A percentile compares a stretch with the other conserved stretches of the same genome.
Conservation (phyloP, 1,140 invertebrate genomes). For the Lepidurus packardi region DNA sequence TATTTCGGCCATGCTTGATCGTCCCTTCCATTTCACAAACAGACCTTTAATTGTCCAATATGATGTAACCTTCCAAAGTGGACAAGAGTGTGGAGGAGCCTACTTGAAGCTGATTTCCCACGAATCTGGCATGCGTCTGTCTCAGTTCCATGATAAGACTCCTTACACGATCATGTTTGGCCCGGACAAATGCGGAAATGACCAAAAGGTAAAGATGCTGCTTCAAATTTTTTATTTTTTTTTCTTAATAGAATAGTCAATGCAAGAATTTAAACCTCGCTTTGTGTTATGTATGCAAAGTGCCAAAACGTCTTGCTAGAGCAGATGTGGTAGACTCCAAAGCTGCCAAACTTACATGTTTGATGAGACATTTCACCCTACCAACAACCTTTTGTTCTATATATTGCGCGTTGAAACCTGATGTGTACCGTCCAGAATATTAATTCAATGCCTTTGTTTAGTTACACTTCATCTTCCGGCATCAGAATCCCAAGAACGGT, state of each 20-base stretch:
- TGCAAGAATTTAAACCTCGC: constrained; percentile 12
- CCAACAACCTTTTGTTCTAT: neutral
- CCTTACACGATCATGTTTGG: constrained; percentile 99
- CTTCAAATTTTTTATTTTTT: neutral
- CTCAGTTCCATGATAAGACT: constrained; percentile 88
- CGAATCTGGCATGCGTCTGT: constrained; percentile 61
- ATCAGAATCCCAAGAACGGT: constrained; percentile 89
- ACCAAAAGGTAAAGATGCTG: constrained; percentile 66
- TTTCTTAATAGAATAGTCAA: neutral
- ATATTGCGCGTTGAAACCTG: constrained; percentile 25
- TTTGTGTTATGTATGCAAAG: constrained; percentile 4
- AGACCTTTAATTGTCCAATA: constrained; percentile 92
- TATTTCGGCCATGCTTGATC: constrained; percentile 72
- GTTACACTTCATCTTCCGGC: constrained; percentile 95
- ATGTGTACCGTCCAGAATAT: constrained; percentile 30
- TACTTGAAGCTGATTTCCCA: constrained; percentile 88
- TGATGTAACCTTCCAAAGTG: constrained; percentile 82
- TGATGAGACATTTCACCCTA: constrained; percentile 21
- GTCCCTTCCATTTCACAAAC: constrained; percentile 76
- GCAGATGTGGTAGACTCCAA: constrained; percentile 13
- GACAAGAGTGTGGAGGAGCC: constrained; percentile 96
- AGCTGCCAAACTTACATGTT: neutral
- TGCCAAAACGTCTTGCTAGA: neutral
- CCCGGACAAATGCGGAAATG: constrained; percentile 96
- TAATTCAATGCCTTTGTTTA: constrained; percentile 43